Evolutionary conservation across 2,113 vertebrate genomes (phyloP), one percentile per base, ranked within the genome.

Genomic region (Scomber colias): DNA sequence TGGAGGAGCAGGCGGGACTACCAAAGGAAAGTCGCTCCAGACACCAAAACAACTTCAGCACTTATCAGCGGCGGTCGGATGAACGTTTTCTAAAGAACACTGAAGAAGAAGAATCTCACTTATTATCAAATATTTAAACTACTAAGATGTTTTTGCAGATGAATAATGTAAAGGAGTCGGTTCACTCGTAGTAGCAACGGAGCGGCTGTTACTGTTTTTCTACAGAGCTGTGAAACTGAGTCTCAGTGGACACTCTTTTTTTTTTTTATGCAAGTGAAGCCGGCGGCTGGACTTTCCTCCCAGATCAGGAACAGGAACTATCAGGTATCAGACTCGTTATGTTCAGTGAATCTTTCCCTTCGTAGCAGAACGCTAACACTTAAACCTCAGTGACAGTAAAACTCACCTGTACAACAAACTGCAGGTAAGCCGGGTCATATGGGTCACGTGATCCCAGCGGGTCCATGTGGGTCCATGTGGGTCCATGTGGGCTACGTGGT

Each of bases 41-140:
- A 71, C 45, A 44, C 67, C 84, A 81, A 82, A 87, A 89, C 75
- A 85, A 92, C 89, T 89, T 83, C 48, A 92, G 90, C 93, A 93
- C 92, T 94, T 91, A 88, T 24, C 64, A 40, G 57, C 60, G 67
- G 48, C 40, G 69, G 73, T 61, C 54, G 8, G 62, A 69, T 27
- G 46, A 72, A 65, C 60, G 51, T 88, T 89, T 90, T 82, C 64
- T 74, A 86, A 57, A 63, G 71, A 89, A 86, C 87, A 84, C 85
- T 90, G 21, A 21, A 21, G 21, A 21, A 21, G 66, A 89, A 67
- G 74, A 78, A 75, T 48, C 81, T 82, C 79, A 83, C 78, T 87
- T 89, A 83, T 84, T 90, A 90, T 92, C 77, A 85, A 77, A 87
- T 91, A 93, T 93, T 92, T 90, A 92, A 92, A 90, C 86, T 79